Percentiles rank a stretch among this genome's conserved stretches.
phyloP scores from a whole-genome alignment of 2,113 vertebrate species.

The Zosterops lateralis region DNA sequence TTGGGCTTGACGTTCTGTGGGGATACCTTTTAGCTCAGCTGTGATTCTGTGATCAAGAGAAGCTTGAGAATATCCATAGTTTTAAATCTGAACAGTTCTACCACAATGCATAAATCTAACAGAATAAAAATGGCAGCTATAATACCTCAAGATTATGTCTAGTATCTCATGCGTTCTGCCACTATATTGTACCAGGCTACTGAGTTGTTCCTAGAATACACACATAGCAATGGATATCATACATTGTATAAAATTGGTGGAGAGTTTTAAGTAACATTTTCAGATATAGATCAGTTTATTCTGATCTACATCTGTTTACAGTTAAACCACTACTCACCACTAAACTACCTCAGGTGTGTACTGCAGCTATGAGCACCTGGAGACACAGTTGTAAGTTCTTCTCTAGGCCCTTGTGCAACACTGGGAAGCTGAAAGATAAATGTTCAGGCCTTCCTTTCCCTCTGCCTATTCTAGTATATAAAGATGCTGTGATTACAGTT shows the following conservation, averaged over 20 bases:
- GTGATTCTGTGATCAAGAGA: not conserved
- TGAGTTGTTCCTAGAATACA: not conserved
- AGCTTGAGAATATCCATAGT: not conserved
- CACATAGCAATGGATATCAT: not conserved
- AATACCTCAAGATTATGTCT: not conserved
- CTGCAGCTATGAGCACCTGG: not conserved
- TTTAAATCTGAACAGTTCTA: not conserved
- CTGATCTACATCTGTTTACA: not conserved
- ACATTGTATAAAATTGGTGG: not conserved
- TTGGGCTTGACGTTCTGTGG: accelerated
- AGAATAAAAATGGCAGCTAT: not conserved
- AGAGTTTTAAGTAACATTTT: not conserved
- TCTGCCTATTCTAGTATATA: not conserved
- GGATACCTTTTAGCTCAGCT: not conserved
- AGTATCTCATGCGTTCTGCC: not conserved
- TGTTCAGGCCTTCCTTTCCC: not conserved
- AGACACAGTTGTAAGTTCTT: not conserved
- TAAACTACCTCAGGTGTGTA: not conserved
- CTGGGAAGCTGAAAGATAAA: not conserved
- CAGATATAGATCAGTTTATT: not conserved
- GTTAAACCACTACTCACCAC: not conserved
- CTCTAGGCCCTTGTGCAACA: not conserved
- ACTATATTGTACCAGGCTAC: not conserved
- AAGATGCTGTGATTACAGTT: not conserved
- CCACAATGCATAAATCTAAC: not conserved